Percentiles rank a stretch among this genome's conserved stretches.
Conservation (phyloP, 2,113 vertebrate genomes). For the Podocnemis expansa region DNA sequence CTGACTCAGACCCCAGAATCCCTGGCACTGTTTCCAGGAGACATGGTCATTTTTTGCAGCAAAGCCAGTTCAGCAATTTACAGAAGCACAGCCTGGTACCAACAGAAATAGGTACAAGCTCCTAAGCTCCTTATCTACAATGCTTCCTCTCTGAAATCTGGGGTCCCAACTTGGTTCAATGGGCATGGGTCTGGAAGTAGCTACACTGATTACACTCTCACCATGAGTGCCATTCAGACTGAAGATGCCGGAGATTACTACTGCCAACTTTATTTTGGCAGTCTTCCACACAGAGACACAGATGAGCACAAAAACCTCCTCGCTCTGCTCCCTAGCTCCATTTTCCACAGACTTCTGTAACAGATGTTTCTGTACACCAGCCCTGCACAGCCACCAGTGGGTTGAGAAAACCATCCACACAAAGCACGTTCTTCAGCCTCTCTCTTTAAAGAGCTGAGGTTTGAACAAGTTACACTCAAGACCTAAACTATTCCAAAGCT, state of each 20-base stretch:
- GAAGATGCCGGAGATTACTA: too few species aligned
- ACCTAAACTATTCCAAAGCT: background rate
- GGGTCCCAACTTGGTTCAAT: background rate
- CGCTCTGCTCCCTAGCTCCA: background rate
- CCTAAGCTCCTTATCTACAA: too few species aligned
- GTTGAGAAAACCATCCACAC: background rate
- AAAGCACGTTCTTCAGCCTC: background rate
- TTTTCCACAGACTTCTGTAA: background rate
- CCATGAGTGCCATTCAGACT: background rate
- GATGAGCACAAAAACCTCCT: too few species aligned
- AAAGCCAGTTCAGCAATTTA: too few species aligned
- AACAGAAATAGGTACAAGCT: too few species aligned
- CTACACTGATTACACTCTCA: background rate
- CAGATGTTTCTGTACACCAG: background rate
- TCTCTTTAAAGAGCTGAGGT: too few species aligned
- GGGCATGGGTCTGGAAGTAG: background rate
- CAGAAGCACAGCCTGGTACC: too few species aligned
- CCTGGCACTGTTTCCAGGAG: too few species aligned
- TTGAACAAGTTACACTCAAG: background rate
- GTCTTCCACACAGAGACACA: too few species aligned
- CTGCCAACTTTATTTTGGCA: too few species aligned
- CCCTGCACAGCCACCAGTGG: background rate
- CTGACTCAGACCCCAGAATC: too few species aligned
- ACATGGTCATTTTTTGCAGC: too few species aligned
- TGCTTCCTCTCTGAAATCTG: rapidly evolving